These are phyloP conservation scores for Platysteira castanea DNA, from an alignment of 2,113 vertebrate species.

Conservation along the genomic window DNA sequence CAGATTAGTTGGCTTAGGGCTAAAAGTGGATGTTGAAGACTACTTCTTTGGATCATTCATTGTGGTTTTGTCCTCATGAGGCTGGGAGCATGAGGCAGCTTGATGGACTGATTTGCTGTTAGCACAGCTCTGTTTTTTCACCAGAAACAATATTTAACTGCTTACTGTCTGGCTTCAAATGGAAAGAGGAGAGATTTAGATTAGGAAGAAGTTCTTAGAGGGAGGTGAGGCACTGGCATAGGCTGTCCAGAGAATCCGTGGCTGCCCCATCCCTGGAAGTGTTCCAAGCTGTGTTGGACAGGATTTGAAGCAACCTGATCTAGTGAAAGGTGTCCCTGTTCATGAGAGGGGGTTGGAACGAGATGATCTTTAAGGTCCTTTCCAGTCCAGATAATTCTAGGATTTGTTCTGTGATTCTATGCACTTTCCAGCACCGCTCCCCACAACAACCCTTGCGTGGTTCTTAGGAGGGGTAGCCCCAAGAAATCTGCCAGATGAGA, in stretches of 20 bases:
- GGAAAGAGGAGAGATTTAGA: neutral
- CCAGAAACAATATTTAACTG: neutral
- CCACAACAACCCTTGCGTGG: accelerated
- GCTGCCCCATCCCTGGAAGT: neutral
- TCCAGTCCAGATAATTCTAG: neutral
- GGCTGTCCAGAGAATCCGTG: neutral
- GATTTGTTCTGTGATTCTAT: accelerated
- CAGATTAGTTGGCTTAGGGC: neutral
- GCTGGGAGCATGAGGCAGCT: neutral
- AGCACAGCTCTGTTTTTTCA: neutral
- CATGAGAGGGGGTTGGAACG: neutral
- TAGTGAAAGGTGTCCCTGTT: neutral
- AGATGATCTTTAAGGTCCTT: neutral
- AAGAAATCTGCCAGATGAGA: neutral
- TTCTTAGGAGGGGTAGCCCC: neutral
- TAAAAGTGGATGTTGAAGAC: neutral
- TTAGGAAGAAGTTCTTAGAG: neutral
- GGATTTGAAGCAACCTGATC: neutral
- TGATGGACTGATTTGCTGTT: neutral
- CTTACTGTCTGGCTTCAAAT: neutral
- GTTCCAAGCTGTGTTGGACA: neutral
- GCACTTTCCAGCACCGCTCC: neutral
- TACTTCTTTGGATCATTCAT: neutral
- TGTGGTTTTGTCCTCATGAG: neutral
- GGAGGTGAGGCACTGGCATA: neutral